Evolutionary conservation across 2,888 invertebrate species (phyloP), one percentile per base, ranked within the genome.

Genomic region (Pollenia amentaria): DNA sequence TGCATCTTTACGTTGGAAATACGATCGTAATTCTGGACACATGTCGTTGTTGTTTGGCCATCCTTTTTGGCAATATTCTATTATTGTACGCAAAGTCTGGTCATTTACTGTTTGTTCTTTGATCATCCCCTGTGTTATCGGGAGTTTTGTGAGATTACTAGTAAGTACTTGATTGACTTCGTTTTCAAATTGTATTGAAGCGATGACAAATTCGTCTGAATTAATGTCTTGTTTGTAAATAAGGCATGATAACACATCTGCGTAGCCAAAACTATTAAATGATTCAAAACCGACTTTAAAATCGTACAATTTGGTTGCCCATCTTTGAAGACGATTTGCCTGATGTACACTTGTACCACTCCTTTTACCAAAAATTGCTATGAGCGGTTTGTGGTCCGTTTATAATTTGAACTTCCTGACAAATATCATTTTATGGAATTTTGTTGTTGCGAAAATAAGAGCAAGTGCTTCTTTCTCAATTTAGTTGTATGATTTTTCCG

Each of bases 401-500:
- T 84, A 78, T 65, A 88, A 69, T 3, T 18, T 73, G 53, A 84
- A 82, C 62, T 84, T 44, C 9, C 60, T 62, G 55, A 18, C 21
- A 55, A 55, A 55, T 21, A n/a, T n/a, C n/a, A n/a, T n/a, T n/a
- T 85, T 84, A 60, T 88, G 85, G 55, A 89, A 87, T 57, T 85
- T 88, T 75, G 79, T 10, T 87, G 46, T 85, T 12, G 85, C 10
- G n/a, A n/a, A n/a, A n/a, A n/a, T n/a, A n/a, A n/a, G n/a, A n/a
- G n/a, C n/a, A n/a, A n/a, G n/a, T n/a, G 57, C 87, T 73, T 87
- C 88, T 42, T 88, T 89, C 46, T 89, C 87, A 4, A 82, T 85
- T 44, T 44, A 10, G 44, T 10, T 44, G 10, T 44, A 44, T 10
- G 44, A 88, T 92, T 84, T 87, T 90, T 92, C 62, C 89, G 84